Evolutionary conservation across 2,113 vertebrate genomes (phyloP), one percentile per base, ranked within the genome.

Genomic region (Alethe castanea): DNA sequence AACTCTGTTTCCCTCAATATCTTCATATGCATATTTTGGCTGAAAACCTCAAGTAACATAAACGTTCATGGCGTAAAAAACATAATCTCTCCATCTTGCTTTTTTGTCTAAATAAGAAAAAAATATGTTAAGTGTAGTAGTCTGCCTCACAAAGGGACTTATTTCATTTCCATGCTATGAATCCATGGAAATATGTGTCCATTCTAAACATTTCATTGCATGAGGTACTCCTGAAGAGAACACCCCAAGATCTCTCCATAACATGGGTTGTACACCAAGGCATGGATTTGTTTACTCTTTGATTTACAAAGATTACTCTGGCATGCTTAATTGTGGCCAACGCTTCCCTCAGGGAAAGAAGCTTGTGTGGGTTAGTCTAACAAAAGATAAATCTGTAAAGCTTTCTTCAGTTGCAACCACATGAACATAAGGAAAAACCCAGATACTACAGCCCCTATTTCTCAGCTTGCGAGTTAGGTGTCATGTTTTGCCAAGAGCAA

Each of bases 341-440:
- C 0, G 0, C 23, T 93, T 66, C 88, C 93, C 91, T 86, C 24
- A 0, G 81, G 91, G 94, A 70, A 92, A 65, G 53, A 92, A 91
- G 28, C 31, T 38, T 89, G 6, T 64, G 92, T 90, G 90, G 96
- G 61, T 94, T 92, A 92, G 56, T 38, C 64, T 78, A 95, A 94
- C 86, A 90, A 86, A 93, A 97, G 86, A 95, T 95, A 93, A 64
- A 81, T 35, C 82, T 93, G 79, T 86, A 81, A 92, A 93, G 90
- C 82, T 66, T 83, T 59, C 64, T 92, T 86, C 66, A 74, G 47
- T 71, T 60, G 83, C 25, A 95, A 90, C 88, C 88, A 86, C 94
- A 94, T 23, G 23, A 94, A 83, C 94, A 45, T 38, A 66, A 81
- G 80, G 47, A 90, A 84, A 93, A 96, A 15, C 25, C 48, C 44